These are phyloP conservation scores for Cynoglossus semilaevis DNA, from an alignment of 2,113 vertebrate species.

Conservation along the genomic window DNA sequence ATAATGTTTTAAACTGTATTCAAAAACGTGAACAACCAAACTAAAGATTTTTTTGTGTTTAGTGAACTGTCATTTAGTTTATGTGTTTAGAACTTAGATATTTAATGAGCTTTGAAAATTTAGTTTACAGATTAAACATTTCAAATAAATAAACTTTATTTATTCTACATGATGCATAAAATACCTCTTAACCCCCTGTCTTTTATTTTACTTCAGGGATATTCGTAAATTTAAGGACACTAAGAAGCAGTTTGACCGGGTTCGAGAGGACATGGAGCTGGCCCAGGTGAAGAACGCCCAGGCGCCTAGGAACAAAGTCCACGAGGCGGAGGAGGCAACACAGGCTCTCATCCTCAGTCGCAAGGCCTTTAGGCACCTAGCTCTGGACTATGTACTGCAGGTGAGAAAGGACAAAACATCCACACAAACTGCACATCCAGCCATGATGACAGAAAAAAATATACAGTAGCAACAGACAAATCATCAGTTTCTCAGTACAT, in stretches of 20 bases:
- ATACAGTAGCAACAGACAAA: background rate
- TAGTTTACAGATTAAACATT: too few species aligned
- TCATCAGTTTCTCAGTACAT: too few species aligned
- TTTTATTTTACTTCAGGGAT: slow-evolving; percentile 75
- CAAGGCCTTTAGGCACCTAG: slow-evolving; percentile 94
- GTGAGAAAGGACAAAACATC: slow-evolving; percentile 69
- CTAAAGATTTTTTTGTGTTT: too few species aligned
- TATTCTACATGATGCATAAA: background rate
- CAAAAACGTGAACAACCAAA: too few species aligned
- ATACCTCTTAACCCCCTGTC: background rate
- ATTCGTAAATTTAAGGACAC: slow-evolving; percentile 97
- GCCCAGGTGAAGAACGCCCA: slow-evolving; percentile 95
- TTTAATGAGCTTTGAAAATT: too few species aligned
- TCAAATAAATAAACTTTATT: too few species aligned
- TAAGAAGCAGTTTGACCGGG: slow-evolving; percentile 97
- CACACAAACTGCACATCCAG: background rate
- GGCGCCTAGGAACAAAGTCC: slow-evolving; percentile 90
- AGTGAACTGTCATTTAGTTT: too few species aligned
- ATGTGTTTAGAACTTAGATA: too few species aligned
- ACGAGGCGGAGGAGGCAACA: slow-evolving; percentile 92
- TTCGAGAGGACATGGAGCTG: slow-evolving; percentile 94
- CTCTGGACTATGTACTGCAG: slow-evolving; percentile 95
- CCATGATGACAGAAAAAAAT: background rate
- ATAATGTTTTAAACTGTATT: too few species aligned
- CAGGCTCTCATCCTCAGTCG: slow-evolving; percentile 86